Percentiles rank a stretch among this genome's conserved stretches.
Conservation (phyloP, 2,113 vertebrate species). For the human region DNA sequence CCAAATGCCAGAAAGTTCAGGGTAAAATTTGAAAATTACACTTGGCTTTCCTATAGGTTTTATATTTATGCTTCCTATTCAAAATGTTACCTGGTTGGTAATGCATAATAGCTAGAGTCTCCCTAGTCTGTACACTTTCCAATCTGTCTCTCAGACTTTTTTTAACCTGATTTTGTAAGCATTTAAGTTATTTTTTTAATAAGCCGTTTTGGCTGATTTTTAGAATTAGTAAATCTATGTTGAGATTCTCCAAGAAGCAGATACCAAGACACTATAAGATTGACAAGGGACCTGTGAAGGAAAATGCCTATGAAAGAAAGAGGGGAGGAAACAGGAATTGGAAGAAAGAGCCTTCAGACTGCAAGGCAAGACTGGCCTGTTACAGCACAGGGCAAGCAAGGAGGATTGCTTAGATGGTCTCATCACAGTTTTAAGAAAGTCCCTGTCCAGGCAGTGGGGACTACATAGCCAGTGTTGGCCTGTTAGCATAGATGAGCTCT, state of each 20-base stretch:
- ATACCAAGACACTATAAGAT: background rate
- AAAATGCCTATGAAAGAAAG: background rate
- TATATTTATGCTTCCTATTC: background rate
- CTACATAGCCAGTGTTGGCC: accelerated
- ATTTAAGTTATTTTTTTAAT: background rate
- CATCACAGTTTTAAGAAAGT: background rate
- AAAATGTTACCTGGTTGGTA: background rate
- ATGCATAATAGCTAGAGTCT: background rate
- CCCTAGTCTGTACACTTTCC: background rate
- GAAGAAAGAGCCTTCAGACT: background rate
- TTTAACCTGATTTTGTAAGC: background rate
- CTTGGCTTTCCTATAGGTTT: background rate
- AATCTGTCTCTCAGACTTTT: background rate
- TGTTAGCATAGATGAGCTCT: background rate
- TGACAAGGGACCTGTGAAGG: background rate
- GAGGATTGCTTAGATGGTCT: background rate
- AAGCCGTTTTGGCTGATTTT: background rate
- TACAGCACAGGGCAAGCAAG: background rate
- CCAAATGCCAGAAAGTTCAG: background rate
- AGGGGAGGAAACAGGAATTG: background rate
- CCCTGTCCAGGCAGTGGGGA: background rate
- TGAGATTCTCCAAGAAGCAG: background rate
- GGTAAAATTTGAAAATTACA: background rate
- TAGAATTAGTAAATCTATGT: background rate
- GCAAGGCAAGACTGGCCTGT: background rate